phyloP scores from a whole-genome alignment of 2,797 vertebrate species.

The Spatula versicolor region DNA sequence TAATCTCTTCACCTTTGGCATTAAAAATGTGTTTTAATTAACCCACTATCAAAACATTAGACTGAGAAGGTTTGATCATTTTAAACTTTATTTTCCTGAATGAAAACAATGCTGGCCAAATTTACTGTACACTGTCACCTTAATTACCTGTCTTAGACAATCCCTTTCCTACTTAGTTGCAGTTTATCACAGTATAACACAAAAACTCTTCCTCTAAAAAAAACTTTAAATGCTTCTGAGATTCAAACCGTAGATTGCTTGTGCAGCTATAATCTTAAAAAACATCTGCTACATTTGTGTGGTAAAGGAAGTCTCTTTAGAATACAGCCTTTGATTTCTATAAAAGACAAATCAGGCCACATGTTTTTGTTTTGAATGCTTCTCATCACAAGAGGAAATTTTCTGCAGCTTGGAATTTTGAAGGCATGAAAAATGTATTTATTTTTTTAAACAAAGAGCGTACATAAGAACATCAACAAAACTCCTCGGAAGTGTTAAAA shows the following conservation, averaged over 20 bases:
- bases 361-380: slow-evolving; percentile 82
- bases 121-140: slow-evolving; percentile 45
- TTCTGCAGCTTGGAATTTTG: slow-evolving; percentile 80
- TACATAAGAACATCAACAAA: slow-evolving; percentile 69
- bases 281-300: slow-evolving; percentile 85
- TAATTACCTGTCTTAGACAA: slow-evolving; percentile 60
- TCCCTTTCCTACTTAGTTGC: slow-evolving; percentile 51
- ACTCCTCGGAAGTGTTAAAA: slow-evolving; percentile 73
- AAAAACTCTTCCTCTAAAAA: slow-evolving; percentile 76
- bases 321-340: slow-evolving; percentile 82
- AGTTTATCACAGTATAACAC: slow-evolving; percentile 51
- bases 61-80: not conserved
- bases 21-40: slow-evolving; percentile 62
- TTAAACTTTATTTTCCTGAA: slow-evolving; percentile 66
- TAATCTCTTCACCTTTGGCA: slow-evolving; percentile 50
- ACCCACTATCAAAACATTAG: not conserved
- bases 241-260: slow-evolving; percentile 72
- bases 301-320: slow-evolving; percentile 77
- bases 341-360: slow-evolving; percentile 82
- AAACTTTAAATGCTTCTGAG: slow-evolving; percentile 74
- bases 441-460: slow-evolving; percentile 75
- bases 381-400: slow-evolving; percentile 83
- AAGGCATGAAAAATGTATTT: slow-evolving; percentile 77
- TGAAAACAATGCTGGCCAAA: slow-evolving; percentile 63
- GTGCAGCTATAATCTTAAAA: slow-evolving; percentile 78